phyloP scores from a whole-genome alignment of 2,797 vertebrate genomes.

The Schizothorax lantsangensis region DNA sequence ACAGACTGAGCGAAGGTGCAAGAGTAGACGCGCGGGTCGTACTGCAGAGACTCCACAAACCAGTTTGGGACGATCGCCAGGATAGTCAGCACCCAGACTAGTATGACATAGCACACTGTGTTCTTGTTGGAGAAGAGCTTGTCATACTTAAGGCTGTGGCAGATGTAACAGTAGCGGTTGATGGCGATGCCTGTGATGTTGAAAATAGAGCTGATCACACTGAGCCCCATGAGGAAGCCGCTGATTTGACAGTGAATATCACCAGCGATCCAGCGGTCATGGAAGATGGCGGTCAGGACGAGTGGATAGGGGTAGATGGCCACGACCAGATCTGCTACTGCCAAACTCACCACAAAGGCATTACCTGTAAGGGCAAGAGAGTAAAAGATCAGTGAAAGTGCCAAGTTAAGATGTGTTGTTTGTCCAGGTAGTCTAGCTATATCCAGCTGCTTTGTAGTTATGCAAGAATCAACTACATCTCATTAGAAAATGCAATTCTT shows the following conservation, averaged over 20 bases:
- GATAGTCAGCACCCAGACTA: slow-evolving; percentile 82
- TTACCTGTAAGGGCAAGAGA: slow-evolving; percentile 74
- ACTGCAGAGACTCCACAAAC: slow-evolving; percentile 85
- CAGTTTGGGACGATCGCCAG: slow-evolving; percentile 85
- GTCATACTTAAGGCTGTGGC: slow-evolving; percentile 85
- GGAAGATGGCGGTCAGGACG: slow-evolving; percentile 83
- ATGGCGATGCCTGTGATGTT: slow-evolving; percentile 87
- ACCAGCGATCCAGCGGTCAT: slow-evolving; percentile 83
- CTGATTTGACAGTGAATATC: slow-evolving; percentile 86
- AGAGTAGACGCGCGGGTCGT: slow-evolving; percentile 85
- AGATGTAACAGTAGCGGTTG: slow-evolving; percentile 89
- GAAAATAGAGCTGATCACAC: slow-evolving; percentile 87
- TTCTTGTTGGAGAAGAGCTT: slow-evolving; percentile 82
- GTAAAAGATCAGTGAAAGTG: slow-evolving; percentile 1
- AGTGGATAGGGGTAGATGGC: slow-evolving; percentile 85
- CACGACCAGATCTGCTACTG: slow-evolving; percentile 84
- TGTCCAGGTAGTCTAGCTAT: not conserved
- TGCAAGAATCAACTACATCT: not conserved
- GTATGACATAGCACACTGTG: slow-evolving; percentile 81
- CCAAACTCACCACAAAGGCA: slow-evolving; percentile 86
- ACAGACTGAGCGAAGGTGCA: slow-evolving; percentile 87
- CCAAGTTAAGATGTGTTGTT: not conserved
- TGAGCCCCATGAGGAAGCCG: slow-evolving; percentile 87
- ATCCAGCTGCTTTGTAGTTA: not conserved
- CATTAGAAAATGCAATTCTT: no score